phyloP scores from a whole-genome alignment of 2,113 vertebrate genomes.

The Canis aureus region DNA sequence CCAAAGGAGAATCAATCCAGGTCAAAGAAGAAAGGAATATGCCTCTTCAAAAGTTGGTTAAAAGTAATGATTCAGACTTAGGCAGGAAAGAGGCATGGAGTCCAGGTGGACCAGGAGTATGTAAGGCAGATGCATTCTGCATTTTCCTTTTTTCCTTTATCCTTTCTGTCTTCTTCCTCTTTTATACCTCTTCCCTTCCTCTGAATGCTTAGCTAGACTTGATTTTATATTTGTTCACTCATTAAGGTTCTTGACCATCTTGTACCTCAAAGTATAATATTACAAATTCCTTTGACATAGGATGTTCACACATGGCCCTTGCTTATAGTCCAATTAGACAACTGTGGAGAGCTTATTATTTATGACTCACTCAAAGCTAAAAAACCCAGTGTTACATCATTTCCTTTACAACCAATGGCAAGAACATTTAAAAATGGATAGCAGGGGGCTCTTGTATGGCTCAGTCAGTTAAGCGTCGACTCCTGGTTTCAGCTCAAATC shows the following conservation, averaged over 20 bases:
- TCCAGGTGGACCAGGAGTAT: background rate
- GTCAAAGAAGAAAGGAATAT: background rate
- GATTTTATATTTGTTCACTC: background rate
- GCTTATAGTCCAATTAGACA: background rate
- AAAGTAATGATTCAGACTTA: background rate
- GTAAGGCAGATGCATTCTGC: background rate
- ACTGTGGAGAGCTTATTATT: background rate
- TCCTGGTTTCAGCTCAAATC: background rate
- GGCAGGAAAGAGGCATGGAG: background rate
- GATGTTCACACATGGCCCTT: background rate
- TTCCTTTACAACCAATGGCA: background rate
- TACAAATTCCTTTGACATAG: background rate
- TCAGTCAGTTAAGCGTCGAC: background rate
- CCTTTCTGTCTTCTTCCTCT: background rate
- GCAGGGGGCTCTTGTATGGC: background rate
- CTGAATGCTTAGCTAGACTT: background rate
- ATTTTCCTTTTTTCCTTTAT: background rate
- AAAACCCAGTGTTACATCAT: background rate
- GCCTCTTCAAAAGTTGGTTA: background rate
- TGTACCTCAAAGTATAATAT: background rate
- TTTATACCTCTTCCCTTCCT: background rate
- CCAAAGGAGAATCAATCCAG: background rate
- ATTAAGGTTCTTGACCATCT: constrained; percentile 16
- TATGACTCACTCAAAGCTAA: background rate
- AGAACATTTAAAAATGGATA: background rate